Evolutionary conservation across 2,797 vertebrate species (phyloP).

Genomic region (Fratercula arctica): DNA sequence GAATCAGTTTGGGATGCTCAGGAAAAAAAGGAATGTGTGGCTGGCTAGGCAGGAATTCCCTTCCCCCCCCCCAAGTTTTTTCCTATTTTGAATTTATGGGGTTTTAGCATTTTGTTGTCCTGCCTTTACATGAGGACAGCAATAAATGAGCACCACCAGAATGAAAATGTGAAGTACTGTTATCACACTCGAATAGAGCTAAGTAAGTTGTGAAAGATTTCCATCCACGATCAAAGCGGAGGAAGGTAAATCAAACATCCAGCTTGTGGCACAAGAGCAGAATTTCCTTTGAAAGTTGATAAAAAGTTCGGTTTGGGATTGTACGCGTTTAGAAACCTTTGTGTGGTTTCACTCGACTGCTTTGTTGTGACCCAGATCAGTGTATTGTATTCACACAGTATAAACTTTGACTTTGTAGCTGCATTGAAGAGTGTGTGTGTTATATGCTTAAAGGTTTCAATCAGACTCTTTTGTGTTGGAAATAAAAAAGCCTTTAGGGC

Average conservation of each 20-base stretch:
- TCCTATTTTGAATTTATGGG: background rate
- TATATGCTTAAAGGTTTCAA: background rate
- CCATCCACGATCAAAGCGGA: background rate
- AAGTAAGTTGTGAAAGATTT: background rate
- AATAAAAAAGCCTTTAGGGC: background rate
- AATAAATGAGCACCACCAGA: background rate
- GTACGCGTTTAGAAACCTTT: background rate
- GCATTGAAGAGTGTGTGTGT: background rate
- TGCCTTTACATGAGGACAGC: background rate
- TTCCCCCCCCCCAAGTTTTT: background rate
- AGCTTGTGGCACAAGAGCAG: background rate
- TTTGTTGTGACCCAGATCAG: background rate
- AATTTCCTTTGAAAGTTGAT: background rate
- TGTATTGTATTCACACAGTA: fast-evolving
- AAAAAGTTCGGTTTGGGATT: background rate
- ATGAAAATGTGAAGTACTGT: background rate
- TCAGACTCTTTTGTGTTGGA: background rate
- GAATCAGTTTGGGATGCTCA: background rate
- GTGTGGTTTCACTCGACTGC: background rate
- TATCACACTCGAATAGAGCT: background rate
- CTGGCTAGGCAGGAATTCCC: background rate
- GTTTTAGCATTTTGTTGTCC: background rate
- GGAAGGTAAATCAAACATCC: background rate
- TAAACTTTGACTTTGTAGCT: background rate
- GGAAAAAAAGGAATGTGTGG: fast-evolving